phyloP scores from a whole-genome alignment of 2,888 invertebrate genomes.

The Villa cingulata region DNA sequence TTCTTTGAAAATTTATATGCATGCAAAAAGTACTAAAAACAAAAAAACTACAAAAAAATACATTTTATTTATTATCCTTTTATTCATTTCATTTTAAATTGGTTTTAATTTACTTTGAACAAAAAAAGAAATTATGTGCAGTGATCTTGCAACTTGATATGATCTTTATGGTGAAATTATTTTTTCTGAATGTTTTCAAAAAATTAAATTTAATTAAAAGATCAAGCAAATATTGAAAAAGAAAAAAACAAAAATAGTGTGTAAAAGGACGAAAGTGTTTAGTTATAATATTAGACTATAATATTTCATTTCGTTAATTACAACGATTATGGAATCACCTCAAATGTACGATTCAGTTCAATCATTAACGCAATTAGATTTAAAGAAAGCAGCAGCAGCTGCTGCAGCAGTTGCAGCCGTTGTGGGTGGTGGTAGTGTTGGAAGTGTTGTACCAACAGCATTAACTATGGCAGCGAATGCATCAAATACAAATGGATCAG shows the following conservation, averaged over 20 bases:
- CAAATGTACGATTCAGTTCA: slow-evolving; percentile 39
- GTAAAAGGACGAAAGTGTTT: slow-evolving; percentile 1
- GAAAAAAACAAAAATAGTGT: slow-evolving; percentile 7
- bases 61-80: too few species aligned
- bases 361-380: slow-evolving; percentile 34
- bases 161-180: background rate
- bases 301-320: background rate
- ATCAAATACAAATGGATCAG: slow-evolving; percentile 15
- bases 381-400: slow-evolving; percentile 25
- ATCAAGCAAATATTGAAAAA: slow-evolving; percentile 1
- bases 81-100: too few species aligned
- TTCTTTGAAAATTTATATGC: too few species aligned
- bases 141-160: background rate
- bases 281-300: too few species aligned
- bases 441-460: slow-evolving; percentile 26
- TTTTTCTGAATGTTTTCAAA: slow-evolving; percentile 4
- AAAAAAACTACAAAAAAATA: too few species aligned
- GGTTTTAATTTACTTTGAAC: too few species aligned
- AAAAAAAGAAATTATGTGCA: background rate
- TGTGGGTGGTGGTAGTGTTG: slow-evolving; percentile 14
- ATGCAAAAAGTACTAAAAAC: too few species aligned
- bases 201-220: slow-evolving; percentile 5
- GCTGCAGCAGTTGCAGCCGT: slow-evolving; percentile 27
- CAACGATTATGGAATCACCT: slow-evolving; percentile 37
- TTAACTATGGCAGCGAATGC: slow-evolving; percentile 27